Conservation (phyloP, 2,888 invertebrate species). For the Spisula subtruncata region DNA sequence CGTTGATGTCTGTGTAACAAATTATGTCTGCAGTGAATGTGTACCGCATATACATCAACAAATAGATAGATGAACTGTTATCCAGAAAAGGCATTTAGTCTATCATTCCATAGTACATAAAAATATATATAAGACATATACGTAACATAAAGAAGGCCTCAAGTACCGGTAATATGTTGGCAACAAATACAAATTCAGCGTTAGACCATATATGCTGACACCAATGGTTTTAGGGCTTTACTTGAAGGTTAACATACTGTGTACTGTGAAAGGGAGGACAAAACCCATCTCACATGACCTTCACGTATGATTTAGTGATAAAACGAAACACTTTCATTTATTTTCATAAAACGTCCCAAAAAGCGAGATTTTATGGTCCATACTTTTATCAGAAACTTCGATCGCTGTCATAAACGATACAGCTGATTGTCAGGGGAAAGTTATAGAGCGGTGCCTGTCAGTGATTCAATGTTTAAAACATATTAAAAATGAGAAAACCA, state of each 20-base stretch:
- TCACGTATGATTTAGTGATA: slow-evolving; percentile 15
- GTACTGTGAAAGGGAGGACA: neutral
- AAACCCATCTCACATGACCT: slow-evolving; percentile 12
- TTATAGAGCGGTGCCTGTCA: slow-evolving; percentile 15
- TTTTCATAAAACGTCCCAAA: neutral
- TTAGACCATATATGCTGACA: no score
- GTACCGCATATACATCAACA: no score
- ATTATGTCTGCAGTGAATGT: no score
- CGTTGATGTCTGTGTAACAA: neutral
- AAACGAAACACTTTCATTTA: slow-evolving; percentile 1
- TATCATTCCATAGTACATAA: no score
- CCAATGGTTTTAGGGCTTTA: no score
- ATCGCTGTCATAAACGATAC: slow-evolving; percentile 7
- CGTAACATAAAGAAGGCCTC: no score
- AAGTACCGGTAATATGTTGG: no score
- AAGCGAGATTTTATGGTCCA: neutral
- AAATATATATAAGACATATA: no score
- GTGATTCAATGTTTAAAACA: slow-evolving; percentile 26
- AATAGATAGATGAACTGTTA: no score
- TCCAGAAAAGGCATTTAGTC: no score
- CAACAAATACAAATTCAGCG: no score
- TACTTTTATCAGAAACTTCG: neutral
- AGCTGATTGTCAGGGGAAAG: neutral
- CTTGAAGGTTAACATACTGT: neutral
- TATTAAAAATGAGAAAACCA: slow-evolving; percentile 13